Percentiles rank a stretch among this genome's conserved stretches.
phyloP scores from a whole-genome alignment of 2,113 vertebrate species.

The Microcebus murinus region DNA sequence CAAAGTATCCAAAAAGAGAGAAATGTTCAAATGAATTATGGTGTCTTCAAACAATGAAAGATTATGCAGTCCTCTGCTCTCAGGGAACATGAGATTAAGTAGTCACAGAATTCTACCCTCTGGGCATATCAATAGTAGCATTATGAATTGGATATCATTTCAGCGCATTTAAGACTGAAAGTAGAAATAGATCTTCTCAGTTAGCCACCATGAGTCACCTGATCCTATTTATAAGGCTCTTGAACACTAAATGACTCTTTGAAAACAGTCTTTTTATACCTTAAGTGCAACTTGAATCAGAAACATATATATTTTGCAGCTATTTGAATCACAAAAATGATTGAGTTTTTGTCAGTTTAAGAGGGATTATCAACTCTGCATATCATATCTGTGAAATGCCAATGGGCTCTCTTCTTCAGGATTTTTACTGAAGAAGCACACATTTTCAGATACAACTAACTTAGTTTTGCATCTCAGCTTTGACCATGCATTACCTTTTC shows the following conservation, averaged over 20 bases:
- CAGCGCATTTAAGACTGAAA: slow-evolving; percentile 76
- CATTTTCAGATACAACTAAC: not conserved
- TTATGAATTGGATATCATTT: slow-evolving; percentile 77
- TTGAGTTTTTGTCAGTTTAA: slow-evolving; percentile 77
- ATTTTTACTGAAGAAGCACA: slow-evolving; percentile 46
- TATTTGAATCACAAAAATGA: slow-evolving; percentile 80
- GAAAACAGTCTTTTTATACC: slow-evolving; percentile 75
- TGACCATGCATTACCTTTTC: not conserved
- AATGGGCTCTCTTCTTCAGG: not conserved
- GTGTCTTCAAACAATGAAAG: slow-evolving; percentile 67
- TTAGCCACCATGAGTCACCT: slow-evolving; percentile 68
- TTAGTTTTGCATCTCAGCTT: not conserved
- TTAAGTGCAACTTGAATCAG: slow-evolving; percentile 79
- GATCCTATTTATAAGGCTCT: slow-evolving; percentile 79
- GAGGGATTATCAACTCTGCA: slow-evolving; percentile 70
- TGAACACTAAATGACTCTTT: slow-evolving; percentile 79
- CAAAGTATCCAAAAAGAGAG: slow-evolving; percentile 37
- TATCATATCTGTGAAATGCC: slow-evolving; percentile 66
- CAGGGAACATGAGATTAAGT: slow-evolving; percentile 72
- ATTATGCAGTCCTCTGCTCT: slow-evolving; percentile 60
- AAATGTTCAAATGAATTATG: slow-evolving; percentile 63
- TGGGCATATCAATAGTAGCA: slow-evolving; percentile 76
- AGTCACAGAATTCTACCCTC: slow-evolving; percentile 74
- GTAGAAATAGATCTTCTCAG: slow-evolving; percentile 80
- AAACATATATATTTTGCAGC: slow-evolving; percentile 79